Conservation (phyloP, 2,113 vertebrate species). For the Pseudopodoces humilis region DNA sequence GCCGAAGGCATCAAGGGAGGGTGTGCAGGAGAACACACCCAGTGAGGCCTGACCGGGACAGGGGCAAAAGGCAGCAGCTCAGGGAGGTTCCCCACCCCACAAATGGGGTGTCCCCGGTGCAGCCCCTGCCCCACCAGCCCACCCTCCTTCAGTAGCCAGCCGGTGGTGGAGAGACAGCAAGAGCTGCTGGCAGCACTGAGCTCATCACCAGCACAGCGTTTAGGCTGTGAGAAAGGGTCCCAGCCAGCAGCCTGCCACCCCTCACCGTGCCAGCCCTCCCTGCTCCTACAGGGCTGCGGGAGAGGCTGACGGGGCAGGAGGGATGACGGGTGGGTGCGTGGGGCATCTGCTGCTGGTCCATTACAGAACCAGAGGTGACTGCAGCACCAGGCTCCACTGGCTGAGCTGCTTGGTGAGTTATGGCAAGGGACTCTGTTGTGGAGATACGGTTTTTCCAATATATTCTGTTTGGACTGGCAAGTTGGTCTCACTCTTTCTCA, state of each 20-base stretch:
- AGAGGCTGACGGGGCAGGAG: neutral
- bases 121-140: neutral
- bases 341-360: neutral
- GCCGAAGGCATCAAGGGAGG: neutral
- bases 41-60: neutral
- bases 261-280: neutral
- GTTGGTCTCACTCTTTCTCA: conserved; percentile 67
- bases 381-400: neutral
- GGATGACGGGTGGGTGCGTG: neutral
- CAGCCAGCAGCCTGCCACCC: neutral
- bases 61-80: neutral
- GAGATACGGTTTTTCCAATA: conserved; percentile 39
- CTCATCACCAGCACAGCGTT: accelerated
- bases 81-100: neutral
- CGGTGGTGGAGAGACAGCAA: accelerated
- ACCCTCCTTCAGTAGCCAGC: accelerated
- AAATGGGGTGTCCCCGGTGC: accelerated
- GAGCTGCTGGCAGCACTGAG: neutral
- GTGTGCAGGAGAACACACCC: neutral
- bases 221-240: neutral
- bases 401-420: conserved; percentile 37
- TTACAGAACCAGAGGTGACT: neutral
- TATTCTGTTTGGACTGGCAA: conserved; percentile 73
- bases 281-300: neutral
- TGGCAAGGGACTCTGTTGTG: neutral